Conservation (phyloP, 2,113 vertebrate genomes). For the Lipotes vexillifer region DNA sequence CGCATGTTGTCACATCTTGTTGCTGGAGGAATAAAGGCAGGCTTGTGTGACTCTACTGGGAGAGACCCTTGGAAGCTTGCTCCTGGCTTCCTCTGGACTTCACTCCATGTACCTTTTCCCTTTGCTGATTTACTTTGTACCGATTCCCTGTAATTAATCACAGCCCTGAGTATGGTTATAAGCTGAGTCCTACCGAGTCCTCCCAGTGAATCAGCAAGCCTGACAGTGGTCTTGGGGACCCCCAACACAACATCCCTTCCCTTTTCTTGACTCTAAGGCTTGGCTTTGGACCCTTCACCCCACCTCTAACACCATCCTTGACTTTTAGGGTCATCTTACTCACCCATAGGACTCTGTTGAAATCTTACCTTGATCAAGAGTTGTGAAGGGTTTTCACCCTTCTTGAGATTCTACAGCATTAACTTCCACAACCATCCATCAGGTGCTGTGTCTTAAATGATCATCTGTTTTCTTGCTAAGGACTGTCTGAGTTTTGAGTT, state of each 20-base stretch:
- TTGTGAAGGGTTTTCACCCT: neutral
- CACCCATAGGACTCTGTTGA: neutral
- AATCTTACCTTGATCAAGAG: neutral
- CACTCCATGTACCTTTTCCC: neutral
- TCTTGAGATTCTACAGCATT: neutral
- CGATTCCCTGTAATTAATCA: neutral
- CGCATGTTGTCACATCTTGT: neutral
- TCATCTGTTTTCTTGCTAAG: neutral
- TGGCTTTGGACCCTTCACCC: neutral
- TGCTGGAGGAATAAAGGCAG: neutral
- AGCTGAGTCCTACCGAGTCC: fast-evolving
- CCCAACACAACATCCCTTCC: fast-evolving
- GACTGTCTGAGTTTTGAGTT: neutral
- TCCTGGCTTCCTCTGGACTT: neutral
- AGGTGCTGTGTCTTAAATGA: neutral
- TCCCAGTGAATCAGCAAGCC: neutral
- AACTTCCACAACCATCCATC: neutral
- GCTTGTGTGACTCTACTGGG: neutral
- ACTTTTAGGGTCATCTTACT: neutral
- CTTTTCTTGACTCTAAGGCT: neutral
- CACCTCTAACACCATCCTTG: neutral
- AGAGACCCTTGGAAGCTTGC: neutral
- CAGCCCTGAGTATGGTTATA: neutral
- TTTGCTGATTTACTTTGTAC: neutral
- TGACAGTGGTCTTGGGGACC: neutral